A percentile compares a stretch with the other conserved stretches of the same genome.
phyloP scores from a whole-genome alignment of 1,140 invertebrate species.

The Papilio helenus region DNA sequence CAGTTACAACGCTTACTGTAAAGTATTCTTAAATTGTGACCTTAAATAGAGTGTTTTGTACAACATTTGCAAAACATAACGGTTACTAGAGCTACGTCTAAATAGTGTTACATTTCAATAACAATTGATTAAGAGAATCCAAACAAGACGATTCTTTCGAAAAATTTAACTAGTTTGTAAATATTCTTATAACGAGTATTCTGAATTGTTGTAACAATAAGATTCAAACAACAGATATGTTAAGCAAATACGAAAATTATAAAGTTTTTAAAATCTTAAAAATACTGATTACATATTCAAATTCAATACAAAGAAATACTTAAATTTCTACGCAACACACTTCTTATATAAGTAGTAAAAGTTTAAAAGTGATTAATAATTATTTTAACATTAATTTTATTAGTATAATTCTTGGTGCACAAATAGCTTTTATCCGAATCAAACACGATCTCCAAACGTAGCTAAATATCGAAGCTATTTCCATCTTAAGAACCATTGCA shows the following conservation, averaged over 20 bases:
- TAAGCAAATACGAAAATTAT: not conserved
- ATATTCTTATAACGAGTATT: slow-evolving; percentile 1
- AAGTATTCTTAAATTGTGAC: slow-evolving; percentile 30
- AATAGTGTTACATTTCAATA: slow-evolving; percentile 38
- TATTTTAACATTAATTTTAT: not conserved
- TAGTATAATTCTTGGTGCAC: slow-evolving; percentile 15
- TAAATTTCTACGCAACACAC: slow-evolving; percentile 24
- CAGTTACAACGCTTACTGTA: slow-evolving; percentile 33
- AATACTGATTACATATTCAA: not conserved
- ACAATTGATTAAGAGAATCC: slow-evolving; percentile 35
- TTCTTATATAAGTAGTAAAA: not conserved
- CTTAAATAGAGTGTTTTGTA: slow-evolving; percentile 31
- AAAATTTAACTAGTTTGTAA: not conserved
- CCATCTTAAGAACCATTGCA: not conserved
- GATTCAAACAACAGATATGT: not conserved
- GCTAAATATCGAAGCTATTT: not conserved
- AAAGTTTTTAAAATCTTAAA: not conserved
- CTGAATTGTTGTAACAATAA: not conserved
- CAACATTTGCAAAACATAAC: slow-evolving; percentile 31
- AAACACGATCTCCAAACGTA: not conserved
- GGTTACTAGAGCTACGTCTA: slow-evolving; percentile 42
- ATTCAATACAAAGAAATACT: not conserved
- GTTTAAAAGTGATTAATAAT: slow-evolving; percentile 27
- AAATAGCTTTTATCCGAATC: not conserved
- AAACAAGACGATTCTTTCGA: not conserved